A percentile compares a stretch with the other conserved stretches of the same genome.
These are phyloP conservation scores for Coilia nasus DNA, from an alignment of 2,797 vertebrate genomes.

Conservation along the genomic window DNA sequence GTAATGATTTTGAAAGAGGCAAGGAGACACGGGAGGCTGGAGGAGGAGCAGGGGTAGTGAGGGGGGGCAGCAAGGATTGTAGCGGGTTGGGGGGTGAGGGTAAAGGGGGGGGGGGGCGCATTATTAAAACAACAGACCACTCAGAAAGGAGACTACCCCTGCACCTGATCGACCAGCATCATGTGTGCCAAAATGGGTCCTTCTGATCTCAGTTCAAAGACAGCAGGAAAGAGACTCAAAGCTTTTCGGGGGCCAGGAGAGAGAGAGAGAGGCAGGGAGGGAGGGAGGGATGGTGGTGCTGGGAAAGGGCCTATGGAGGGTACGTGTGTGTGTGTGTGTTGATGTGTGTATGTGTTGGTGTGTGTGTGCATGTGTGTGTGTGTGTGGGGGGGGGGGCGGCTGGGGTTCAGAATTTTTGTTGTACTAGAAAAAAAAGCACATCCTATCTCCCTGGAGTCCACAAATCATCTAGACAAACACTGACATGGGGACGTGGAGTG, in stretches of 20 bases:
- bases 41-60: constrained; percentile 30
- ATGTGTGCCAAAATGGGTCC: constrained; percentile 68
- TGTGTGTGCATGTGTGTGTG: constrained; percentile 38
- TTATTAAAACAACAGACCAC: constrained; percentile 69
- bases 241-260: constrained; percentile 66
- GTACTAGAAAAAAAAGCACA: constrained; percentile 62
- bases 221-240: constrained; percentile 78
- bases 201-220: constrained; percentile 83
- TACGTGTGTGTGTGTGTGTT: too few species aligned
- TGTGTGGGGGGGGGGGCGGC: constrained; percentile 41
- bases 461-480: constrained; percentile 73
- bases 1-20: constrained; percentile 51
- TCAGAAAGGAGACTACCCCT: constrained; percentile 59
- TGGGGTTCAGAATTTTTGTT: constrained; percentile 57
- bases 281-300: not conserved
- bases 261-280: constrained; percentile 47
- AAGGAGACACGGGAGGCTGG: constrained; percentile 21
- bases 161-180: constrained; percentile 66
- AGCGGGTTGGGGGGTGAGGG: not conserved
- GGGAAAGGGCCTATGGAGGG: not conserved
- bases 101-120: constrained; percentile 30
- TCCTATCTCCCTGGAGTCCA: constrained; percentile 68
- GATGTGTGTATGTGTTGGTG: constrained; percentile 15
- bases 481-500: constrained; percentile 54
- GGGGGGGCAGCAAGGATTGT: constrained; percentile 27